Base-by-base conservation (phyloP, 2,888 invertebrate genomes). In the Allophyes oxyacanthae region DNA sequence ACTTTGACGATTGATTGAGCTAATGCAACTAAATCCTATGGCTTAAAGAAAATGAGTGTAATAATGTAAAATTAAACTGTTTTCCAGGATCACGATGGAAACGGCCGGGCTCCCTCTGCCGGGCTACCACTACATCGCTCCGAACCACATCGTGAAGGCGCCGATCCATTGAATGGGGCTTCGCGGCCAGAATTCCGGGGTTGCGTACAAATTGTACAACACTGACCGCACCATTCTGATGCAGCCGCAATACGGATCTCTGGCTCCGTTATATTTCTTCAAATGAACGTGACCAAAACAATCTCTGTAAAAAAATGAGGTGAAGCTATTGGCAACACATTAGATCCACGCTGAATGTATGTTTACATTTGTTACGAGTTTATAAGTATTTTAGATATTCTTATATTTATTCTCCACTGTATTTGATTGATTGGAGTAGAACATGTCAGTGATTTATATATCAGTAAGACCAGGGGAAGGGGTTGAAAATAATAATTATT, bases 11-110 rank as follows among this genome's bases (percentile, higher is more conserved):
- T 54, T 50, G 58, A 62, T 65, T 61, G 52, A 50, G 7, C 32
- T 11, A 10, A 14, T 20, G 20, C 20, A 20, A 43, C 46, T 2
- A 6, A 13, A 6, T 37, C 7, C 20, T 32, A 37, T 20, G 5
- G 13, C 30, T 13, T 28, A 34, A n/a, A 5, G 28, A 5, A 7
- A 14, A 8, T 33, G 25, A 14, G 8, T 38, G 14, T 15, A 40
- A 11, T 57, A 52, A 53, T 6, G 14, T 13, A 7, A 0, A 0
- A 5, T 3, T 58, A 26, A 59, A 72, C n/a, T 78, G 90, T 54
- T 46, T 96, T 96, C 64, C 96, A 98, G 98, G 96, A 98, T 98
- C 97, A 97, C 98, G 63, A 97, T 98, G 97, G 98, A 98, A 95
- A 98, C 98, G 55, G 97, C 98, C 79, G 98, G 98, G 68, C 95